phyloP scores from a whole-genome alignment of 2,113 vertebrate species.

The Callorhinus ursinus region DNA sequence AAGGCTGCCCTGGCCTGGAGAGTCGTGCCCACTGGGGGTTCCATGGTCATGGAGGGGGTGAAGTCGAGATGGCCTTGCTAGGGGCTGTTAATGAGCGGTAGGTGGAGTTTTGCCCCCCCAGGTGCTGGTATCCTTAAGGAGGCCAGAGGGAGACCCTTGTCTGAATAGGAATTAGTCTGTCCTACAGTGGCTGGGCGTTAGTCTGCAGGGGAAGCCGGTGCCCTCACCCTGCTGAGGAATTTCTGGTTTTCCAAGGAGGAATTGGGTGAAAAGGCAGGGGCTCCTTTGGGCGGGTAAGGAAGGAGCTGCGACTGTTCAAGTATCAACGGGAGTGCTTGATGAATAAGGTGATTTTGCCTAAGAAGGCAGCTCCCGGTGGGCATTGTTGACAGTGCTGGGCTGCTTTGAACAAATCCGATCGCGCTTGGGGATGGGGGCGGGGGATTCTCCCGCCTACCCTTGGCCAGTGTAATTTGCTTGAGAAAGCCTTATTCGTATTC shows the following conservation, averaged over 20 bases:
- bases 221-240: not conserved
- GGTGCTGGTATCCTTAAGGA: not conserved
- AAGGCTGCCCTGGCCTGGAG: not conserved
- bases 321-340: no score
- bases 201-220: not conserved
- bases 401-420: not conserved
- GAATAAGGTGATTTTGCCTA: not conserved
- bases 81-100: not conserved
- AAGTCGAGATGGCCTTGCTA: rapidly evolving
- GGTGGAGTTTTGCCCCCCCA: not conserved
- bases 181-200: not conserved
- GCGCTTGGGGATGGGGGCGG: rapidly evolving
- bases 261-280: not conserved
- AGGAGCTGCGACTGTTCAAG: not conserved
- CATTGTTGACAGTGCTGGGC: not conserved
- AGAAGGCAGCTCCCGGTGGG: not conserved
- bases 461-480: not conserved
- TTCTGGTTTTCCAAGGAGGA: not conserved
- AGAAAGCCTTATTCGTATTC: not conserved
- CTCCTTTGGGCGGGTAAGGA: not conserved
- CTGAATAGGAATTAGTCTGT: not conserved
- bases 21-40: not conserved
- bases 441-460: no score
- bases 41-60: not conserved
- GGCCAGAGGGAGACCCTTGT: not conserved